Conservation (phyloP, 2,888 invertebrate genomes). For the Perizoma flavofasciatum region DNA sequence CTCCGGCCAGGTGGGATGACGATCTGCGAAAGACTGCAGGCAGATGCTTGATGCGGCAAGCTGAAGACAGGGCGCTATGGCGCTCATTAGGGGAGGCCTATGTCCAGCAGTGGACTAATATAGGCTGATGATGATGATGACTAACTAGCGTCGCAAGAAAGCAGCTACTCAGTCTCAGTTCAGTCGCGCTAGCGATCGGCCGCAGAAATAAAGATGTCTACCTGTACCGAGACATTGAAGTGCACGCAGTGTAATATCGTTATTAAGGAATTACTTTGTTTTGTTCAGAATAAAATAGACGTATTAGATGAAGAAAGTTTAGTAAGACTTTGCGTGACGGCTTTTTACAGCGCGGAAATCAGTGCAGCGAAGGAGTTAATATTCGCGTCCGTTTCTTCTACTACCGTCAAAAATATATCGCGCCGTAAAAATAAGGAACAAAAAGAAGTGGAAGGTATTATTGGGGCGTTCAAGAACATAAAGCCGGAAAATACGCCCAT, state of each 20-base stretch:
- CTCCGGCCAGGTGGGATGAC: too few species aligned
- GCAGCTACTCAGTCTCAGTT: too few species aligned
- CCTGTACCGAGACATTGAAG: neutral
- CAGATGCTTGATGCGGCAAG: too few species aligned
- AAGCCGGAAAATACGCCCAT: neutral
- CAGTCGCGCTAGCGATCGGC: too few species aligned
- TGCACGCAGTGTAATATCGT: conserved; percentile 3
- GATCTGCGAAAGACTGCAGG: too few species aligned
- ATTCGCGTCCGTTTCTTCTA: neutral
- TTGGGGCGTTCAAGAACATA: neutral
- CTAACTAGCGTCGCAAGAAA: too few species aligned
- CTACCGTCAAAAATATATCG: conserved; percentile 1
- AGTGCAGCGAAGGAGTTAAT: neutral
- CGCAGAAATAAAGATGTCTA: too few species aligned
- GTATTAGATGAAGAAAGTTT: neutral
- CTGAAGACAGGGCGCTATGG: too few species aligned
- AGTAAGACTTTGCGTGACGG: neutral
- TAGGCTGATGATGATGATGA: too few species aligned
- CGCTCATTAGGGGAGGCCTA: too few species aligned
- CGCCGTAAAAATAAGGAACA: conserved; percentile 2
- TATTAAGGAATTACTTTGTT: neutral
- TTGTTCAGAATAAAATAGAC: neutral
- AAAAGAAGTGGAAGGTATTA: conserved; percentile 2
- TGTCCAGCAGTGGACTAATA: too few species aligned
- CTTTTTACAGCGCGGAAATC: neutral